Evolutionary conservation across 2,888 invertebrate genomes (phyloP).

Genomic region (Glyphotaelius pellucidus): DNA sequence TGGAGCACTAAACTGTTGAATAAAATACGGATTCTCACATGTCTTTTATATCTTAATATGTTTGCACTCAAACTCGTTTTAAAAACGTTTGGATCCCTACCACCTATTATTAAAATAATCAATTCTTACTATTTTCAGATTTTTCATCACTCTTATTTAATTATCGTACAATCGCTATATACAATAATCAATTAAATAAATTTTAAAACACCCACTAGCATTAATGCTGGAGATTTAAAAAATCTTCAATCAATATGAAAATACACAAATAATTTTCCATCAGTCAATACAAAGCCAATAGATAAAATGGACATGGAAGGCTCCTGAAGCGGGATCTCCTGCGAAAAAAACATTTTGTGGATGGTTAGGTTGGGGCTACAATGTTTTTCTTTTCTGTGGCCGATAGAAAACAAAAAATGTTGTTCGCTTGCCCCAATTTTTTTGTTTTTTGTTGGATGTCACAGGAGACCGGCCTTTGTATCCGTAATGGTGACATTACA

Average conservation of each 20-base stretch:
- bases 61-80: neutral
- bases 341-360: too few species aligned
- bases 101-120: neutral
- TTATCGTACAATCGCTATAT: neutral
- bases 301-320: neutral
- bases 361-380: too few species aligned
- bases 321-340: neutral
- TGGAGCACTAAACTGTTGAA: neutral
- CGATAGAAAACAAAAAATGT: too few species aligned
- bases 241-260: neutral
- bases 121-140: neutral
- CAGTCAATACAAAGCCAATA: too few species aligned
- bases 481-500: neutral
- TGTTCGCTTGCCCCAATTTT: too few species aligned
- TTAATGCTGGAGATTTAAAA: neutral
- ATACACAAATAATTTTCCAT: neutral
- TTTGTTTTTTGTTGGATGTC: too few species aligned
- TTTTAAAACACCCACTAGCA: neutral
- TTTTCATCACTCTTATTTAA: neutral
- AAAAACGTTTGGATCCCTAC: neutral
- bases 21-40: neutral
- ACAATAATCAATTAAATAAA: neutral
- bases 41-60: neutral
- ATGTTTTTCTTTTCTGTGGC: too few species aligned
- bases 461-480: neutral